These are phyloP conservation scores for Toxotes jaculatrix DNA, from an alignment of 2,113 vertebrate genomes.

Conservation along the genomic window DNA sequence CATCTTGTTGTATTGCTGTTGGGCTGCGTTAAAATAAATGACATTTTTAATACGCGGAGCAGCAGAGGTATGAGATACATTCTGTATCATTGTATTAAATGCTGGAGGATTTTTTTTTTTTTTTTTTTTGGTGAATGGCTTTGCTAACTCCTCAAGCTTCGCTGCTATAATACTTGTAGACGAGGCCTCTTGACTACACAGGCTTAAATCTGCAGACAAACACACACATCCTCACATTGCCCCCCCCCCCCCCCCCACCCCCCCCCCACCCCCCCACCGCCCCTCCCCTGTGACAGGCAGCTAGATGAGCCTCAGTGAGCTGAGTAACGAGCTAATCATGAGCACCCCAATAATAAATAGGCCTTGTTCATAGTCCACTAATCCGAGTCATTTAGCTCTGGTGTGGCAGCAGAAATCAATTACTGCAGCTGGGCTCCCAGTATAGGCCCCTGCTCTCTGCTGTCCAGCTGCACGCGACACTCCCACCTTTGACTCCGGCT, in stretches of 20 bases:
- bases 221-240: conserved; percentile 3
- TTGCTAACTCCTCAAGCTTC: conserved; percentile 28
- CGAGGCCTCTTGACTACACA: conserved; percentile 39
- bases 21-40: conserved; percentile 49
- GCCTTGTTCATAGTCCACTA: conserved; percentile 77
- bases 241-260: background rate
- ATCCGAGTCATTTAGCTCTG: conserved; percentile 72
- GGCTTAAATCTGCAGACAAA: conserved; percentile 55
- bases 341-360: conserved; percentile 78
- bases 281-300: conserved; percentile 49
- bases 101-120: conserved; percentile 17
- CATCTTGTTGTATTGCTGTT: conserved; percentile 37
- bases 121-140: conserved; percentile 8
- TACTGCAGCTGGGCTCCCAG: conserved; percentile 68
- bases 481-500: conserved; percentile 19
- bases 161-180: conserved; percentile 20
- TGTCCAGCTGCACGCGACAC: conserved; percentile 38
- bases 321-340: conserved; percentile 80
- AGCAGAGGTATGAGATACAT: conserved; percentile 16
- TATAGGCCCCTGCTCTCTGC: conserved; percentile 23
- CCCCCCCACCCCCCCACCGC: too few relatives aligned
- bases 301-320: conserved; percentile 69
- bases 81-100: conserved; percentile 35
- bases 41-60: conserved; percentile 14
- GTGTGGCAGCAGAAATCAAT: conserved; percentile 74